phyloP scores from a whole-genome alignment of 2,888 invertebrate genomes.

The Drosophila kambysellisi region DNA sequence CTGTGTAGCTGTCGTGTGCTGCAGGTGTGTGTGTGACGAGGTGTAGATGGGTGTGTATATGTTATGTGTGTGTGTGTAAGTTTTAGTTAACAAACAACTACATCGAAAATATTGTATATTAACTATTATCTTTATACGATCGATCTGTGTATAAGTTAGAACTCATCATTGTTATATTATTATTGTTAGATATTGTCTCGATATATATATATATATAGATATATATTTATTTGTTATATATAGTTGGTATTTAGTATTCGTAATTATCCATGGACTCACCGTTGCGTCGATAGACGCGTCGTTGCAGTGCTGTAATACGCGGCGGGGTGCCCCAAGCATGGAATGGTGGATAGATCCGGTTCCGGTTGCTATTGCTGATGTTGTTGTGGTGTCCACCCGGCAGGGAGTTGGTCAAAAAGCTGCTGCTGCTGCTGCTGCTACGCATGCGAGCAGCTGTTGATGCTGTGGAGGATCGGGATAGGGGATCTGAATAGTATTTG shows the following conservation, averaged over 20 bases:
- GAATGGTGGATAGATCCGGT: conserved; percentile 59
- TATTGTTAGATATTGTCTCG: conserved; percentile 64
- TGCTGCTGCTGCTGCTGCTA: conserved; percentile 64
- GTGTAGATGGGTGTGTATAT: conserved; percentile 29
- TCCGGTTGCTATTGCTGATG: conserved; percentile 5
- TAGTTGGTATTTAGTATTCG: conserved; percentile 67
- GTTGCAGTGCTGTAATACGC: conserved; percentile 85
- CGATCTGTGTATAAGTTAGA: conserved; percentile 43
- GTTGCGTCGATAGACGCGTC: conserved; percentile 84
- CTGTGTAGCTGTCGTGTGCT: conserved; percentile 50
- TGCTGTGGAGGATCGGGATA: conserved; percentile 26
- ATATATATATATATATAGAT: conserved; percentile 27
- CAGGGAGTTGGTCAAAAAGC: conserved; percentile 72
- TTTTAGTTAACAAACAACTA: conserved; percentile 58
- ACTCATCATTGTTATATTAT: conserved; percentile 19
- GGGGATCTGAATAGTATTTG: conserved; percentile 47
- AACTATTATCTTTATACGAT: conserved; percentile 10
- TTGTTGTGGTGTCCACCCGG: conserved; percentile 48
- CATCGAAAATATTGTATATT: conserved; percentile 44
- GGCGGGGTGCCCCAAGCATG: conserved; percentile 85
- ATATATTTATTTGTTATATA: neutral
- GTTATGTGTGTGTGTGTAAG: neutral
- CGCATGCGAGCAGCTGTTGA: conserved; percentile 45
- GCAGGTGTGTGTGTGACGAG: conserved; percentile 73
- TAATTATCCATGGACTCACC: conserved; percentile 71